These are phyloP conservation scores for Platerodrilus igneus DNA, from an alignment of 2,888 invertebrate genomes.

Conservation along the genomic window DNA sequence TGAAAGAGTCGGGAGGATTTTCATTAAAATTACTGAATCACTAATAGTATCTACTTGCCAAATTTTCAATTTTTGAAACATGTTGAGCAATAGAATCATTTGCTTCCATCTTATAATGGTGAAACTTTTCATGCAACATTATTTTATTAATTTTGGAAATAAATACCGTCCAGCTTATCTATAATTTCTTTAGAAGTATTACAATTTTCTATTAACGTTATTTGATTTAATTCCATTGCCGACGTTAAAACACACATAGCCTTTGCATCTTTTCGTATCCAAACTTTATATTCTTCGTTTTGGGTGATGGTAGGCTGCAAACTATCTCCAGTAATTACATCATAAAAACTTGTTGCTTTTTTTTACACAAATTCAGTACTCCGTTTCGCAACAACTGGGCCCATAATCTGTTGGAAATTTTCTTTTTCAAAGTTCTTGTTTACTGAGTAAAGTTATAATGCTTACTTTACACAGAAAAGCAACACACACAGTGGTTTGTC, in stretches of 20 bases:
- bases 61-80: slow-evolving; percentile 32
- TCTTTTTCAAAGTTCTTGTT: no score
- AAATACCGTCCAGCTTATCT: slow-evolving; percentile 27
- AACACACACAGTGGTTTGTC: no score
- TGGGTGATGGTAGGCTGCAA: no score
- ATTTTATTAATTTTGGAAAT: slow-evolving; percentile 29
- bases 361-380: no score
- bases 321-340: no score
- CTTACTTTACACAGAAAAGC: no score
- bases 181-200: slow-evolving; percentile 26
- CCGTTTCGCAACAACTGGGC: no score
- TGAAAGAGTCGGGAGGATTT: slow-evolving; percentile 24
- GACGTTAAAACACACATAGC: slow-evolving; percentile 26
- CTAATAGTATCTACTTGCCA: slow-evolving; percentile 30
- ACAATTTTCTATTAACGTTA: slow-evolving; percentile 30
- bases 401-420: no score
- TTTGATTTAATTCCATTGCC: slow-evolving; percentile 27
- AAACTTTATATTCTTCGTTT: no score
- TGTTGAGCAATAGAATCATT: slow-evolving; percentile 32
- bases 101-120: slow-evolving; percentile 27
- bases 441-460: no score
- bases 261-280: slow-evolving; percentile 24
- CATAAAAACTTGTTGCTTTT: no score
- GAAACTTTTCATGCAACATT: slow-evolving; percentile 28
- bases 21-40: slow-evolving; percentile 28